Conservation (phyloP, 2,888 invertebrate species). For the Lampropteryx suffumata region DNA sequence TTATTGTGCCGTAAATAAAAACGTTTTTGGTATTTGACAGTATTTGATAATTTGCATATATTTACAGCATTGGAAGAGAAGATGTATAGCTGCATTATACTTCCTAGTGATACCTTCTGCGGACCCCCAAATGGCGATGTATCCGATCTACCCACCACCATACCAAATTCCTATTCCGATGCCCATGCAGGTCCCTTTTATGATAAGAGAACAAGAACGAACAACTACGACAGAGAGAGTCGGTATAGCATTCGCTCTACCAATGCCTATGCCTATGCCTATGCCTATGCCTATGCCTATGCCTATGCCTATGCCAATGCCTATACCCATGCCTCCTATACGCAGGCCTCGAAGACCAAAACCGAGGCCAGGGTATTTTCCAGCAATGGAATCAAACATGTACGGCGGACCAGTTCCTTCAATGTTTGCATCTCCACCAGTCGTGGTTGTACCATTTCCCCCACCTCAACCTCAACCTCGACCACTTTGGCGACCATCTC, state of each 20-base stretch:
- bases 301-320: slow-evolving; percentile 42
- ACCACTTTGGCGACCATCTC: not conserved
- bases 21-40: not conserved
- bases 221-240: slow-evolving; percentile 16
- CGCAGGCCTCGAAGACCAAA: slow-evolving; percentile 33
- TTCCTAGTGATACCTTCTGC: slow-evolving; percentile 30
- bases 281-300: slow-evolving; percentile 18
- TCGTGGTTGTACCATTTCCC: slow-evolving; percentile 14
- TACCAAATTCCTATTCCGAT: slow-evolving; percentile 9
- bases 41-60: too few species aligned
- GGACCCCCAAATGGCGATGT: slow-evolving; percentile 39
- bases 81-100: slow-evolving; percentile 30
- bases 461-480: slow-evolving; percentile 11
- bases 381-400: slow-evolving; percentile 4
- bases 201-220: not conserved
- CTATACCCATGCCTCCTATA: slow-evolving; percentile 44
- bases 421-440: slow-evolving; percentile 10
- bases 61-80: slow-evolving; percentile 36
- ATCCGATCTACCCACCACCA: slow-evolving; percentile 12
- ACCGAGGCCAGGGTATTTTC: slow-evolving; percentile 31
- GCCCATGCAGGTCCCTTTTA: too few species aligned
- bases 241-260: slow-evolving; percentile 12
- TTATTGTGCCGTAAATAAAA: not conserved
- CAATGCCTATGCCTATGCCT: slow-evolving; percentile 18
- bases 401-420: slow-evolving; percentile 6